Evolutionary conservation across 2,113 vertebrate genomes (phyloP), one percentile per base, ranked within the genome.

Genomic region (Austrofundulus limnaeus): DNA sequence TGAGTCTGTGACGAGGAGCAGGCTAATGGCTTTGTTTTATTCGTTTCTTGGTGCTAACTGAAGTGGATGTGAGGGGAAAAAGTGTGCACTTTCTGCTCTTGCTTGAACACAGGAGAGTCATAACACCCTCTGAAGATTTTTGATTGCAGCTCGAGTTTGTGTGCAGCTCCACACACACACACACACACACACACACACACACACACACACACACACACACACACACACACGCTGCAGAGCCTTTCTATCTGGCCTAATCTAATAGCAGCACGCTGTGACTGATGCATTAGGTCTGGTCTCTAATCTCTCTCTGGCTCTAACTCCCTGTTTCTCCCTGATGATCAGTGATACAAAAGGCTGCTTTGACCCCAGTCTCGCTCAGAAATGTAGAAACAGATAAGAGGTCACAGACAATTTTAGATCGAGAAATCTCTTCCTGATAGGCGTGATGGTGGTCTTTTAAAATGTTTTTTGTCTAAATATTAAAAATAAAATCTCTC

Each of bases 231-330:
- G 67, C 75, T 88, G 78, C 77, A 88, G 77, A 83, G 72, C 77
- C 75, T 82, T 47, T 64, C 63, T 66, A 67, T 81, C 78, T 63
- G 73, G 76, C 60, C 69, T 91, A 91, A 91, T 91, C 87, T 88
- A 90, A 90, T 90, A 80, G 88, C 80, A 85, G 78, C 83, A 77
- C 38, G 51, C 78, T 88, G 85, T 88, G 85, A 87, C 88, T 83
- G 85, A 88, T 89, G 87, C 87, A 88, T 89, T 89, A 84, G 85
- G 75, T 79, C 78, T 83, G 79, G 65, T 69, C 81, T 84, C 82
- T 85, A 86, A 85, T 88, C 82, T 87, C 82, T 81, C 71, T 70
- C 77, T 82, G 16, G 21, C 75, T 78, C 71, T 51, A 21, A 53
- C 72, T 76, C 74, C 66, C 79, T 72, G 43, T 66, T 56, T 54